Evolutionary conservation across 2,888 invertebrate genomes (phyloP).

Genomic region (Tridacna gigas): DNA sequence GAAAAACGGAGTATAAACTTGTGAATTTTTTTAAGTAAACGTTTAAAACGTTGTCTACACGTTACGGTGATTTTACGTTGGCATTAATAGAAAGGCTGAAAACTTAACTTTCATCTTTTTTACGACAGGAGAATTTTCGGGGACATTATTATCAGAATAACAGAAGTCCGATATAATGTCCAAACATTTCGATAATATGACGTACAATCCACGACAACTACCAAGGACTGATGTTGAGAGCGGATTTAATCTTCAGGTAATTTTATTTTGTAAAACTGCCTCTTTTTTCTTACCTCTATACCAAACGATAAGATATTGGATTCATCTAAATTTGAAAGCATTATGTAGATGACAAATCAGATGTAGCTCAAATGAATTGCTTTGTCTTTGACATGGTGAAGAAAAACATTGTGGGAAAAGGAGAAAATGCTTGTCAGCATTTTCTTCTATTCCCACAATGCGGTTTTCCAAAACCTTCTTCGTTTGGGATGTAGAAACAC

Average conservation of each 20-base stretch:
- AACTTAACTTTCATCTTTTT: no score
- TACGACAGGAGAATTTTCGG: background rate
- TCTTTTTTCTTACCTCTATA: no score
- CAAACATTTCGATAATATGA: conserved; percentile 43
- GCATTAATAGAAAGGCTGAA: no score
- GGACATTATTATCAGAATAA: background rate
- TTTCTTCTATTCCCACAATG: background rate
- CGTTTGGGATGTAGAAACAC: no score
- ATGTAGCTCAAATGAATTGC: no score
- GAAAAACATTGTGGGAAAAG: background rate
- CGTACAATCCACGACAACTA: conserved; percentile 44
- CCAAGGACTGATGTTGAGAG: conserved; percentile 51
- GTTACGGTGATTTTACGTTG: no score
- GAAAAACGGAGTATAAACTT: background rate
- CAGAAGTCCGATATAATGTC: background rate
- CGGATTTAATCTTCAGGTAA: conserved; percentile 55
- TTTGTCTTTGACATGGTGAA: background rate
- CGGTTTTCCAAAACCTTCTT: background rate
- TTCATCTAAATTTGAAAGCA: no score
- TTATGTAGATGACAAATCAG: no score
- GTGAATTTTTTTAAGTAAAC: background rate
- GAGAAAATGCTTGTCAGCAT: background rate
- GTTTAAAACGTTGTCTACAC: background rate
- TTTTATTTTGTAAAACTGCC: background rate
- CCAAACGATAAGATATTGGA: no score